Conservation (phyloP, 2,113 vertebrate genomes). For the Tichodroma muraria region DNA sequence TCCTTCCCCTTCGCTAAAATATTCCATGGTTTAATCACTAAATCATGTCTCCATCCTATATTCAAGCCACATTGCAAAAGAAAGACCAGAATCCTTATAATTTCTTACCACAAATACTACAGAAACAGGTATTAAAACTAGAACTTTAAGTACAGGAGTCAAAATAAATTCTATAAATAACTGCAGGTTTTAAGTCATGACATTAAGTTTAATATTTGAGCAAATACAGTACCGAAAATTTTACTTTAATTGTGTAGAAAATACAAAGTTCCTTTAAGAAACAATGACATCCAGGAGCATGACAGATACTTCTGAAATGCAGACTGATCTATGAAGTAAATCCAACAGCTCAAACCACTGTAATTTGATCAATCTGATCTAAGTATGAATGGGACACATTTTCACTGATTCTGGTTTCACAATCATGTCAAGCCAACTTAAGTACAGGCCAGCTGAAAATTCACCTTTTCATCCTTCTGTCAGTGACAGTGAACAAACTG, state of each 20-base stretch:
- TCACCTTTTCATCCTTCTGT: not conserved
- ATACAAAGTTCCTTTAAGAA: slow-evolving; percentile 30
- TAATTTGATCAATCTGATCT: not conserved
- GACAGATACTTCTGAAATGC: not conserved
- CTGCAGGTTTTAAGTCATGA: not conserved
- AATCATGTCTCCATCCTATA: not conserved
- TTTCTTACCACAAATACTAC: not conserved
- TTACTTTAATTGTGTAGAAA: not conserved
- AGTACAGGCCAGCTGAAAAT: not conserved
- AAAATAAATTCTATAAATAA: not conserved
- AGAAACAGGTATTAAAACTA: not conserved
- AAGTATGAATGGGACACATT: not conserved
- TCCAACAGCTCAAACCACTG: not conserved
- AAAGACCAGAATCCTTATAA: not conserved
- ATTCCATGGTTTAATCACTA: not conserved
- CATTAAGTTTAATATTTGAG: not conserved
- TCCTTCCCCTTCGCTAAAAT: not conserved
- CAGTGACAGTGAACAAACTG: not conserved
- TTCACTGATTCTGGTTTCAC: not conserved
- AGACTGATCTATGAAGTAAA: not conserved
- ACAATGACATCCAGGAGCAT: not conserved
- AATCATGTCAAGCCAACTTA: not conserved
- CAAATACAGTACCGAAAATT: not conserved
- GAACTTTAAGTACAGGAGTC: not conserved
- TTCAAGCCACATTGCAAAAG: not conserved